Evolutionary conservation across 23 tunicate genomes (phyloP), one percentile per base, ranked within the genome.

Genomic region (Clavelina lepadiformis): DNA sequence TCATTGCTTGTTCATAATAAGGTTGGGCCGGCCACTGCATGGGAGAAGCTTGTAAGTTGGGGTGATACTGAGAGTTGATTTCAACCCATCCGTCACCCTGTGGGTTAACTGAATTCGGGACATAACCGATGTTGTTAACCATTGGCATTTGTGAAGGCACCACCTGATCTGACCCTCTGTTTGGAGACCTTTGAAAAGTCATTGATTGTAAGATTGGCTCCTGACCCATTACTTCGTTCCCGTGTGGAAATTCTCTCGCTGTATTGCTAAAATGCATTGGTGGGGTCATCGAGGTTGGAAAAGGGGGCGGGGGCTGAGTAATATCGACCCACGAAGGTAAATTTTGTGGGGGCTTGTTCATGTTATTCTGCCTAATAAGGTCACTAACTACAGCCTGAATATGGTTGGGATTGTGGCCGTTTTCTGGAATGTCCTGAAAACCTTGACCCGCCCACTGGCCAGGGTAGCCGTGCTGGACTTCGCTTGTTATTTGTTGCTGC

Each of bases 311-410:
- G 2, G 82, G 82, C 33, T 51, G 28, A 8, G 82, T 28, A 11
- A 55, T 68, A 50, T 76, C 82, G 1, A 76, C 57, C 82, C 82
- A 76, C 3, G 82, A 34, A 2, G 82, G 82, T 35, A 76, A 28
- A 33, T 38, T 38, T 56, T 71, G 76, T 24, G 21, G 36, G 0
- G 82, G 61, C 30, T 64, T 54, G 11, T 65, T 65, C 70, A 76
- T 65, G 51, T 66, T 65, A 31, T 76, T 76, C 29, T 76, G 82
- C 8, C 82, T 41, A 27, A 76, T 76, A 21, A 76, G 41, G 20
- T 76, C 67, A 56, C 73, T 50, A 1, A 76, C 82, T 24, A 76
- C 30, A 19, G 51, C 59, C 45, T 76, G 82, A 55, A 76, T 76
- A 4, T 76, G 51, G 31, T 76, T 65, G 5, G 82, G 60, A 37